These are phyloP conservation scores for Geophilus truncorum DNA, from an alignment of 2,888 invertebrate genomes.

Conservation along the genomic window DNA sequence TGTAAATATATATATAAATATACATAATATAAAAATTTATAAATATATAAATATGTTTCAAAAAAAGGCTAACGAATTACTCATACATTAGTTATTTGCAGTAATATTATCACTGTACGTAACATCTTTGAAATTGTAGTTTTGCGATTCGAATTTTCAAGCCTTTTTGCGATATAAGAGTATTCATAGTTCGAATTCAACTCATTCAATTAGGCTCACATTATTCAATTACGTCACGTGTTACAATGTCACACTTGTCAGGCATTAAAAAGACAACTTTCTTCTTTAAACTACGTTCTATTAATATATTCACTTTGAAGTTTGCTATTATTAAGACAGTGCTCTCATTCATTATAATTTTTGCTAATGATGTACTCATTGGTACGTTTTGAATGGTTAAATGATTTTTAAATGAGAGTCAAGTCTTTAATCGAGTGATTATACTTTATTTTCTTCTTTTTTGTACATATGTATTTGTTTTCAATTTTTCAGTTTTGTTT, in stretches of 20 bases:
- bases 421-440: neutral
- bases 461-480: neutral
- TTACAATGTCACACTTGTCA: neutral
- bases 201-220: constrained; percentile 11
- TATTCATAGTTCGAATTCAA: constrained; percentile 9
- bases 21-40: neutral
- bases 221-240: neutral
- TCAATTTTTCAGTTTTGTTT: neutral
- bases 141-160: neutral
- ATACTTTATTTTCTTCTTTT: neutral
- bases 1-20: constrained; percentile 20
- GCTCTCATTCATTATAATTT: neutral
- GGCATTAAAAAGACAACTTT: neutral
- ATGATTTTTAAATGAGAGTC: neutral
- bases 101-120: constrained; percentile 1
- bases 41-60: neutral
- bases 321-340: neutral
- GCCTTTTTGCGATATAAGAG: neutral
- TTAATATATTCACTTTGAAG: neutral
- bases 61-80: neutral
- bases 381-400: neutral
- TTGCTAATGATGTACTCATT: neutral
- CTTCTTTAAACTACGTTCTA: neutral
- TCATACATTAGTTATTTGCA: neutral
- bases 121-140: constrained; percentile 14